Evolutionary conservation across 1,140 invertebrate species (phyloP).

Genomic region (Proales similis): DNA sequence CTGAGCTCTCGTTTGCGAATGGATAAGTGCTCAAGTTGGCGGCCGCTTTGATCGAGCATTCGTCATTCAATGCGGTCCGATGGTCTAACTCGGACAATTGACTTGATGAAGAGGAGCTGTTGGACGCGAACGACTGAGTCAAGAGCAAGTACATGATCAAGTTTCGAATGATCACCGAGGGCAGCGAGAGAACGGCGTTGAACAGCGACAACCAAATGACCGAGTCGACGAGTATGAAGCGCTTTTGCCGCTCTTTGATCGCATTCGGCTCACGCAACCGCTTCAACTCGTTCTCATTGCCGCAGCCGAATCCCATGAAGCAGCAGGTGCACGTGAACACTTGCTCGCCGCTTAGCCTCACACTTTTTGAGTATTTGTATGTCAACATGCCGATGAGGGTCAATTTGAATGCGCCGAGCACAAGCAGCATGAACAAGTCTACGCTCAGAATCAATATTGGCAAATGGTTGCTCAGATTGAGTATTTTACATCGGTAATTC

Average conservation of each 20-base stretch:
- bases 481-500: slow-evolving; percentile 12
- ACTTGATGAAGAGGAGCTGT: no score
- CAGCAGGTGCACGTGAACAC: neutral
- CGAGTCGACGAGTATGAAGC: no score
- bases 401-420: slow-evolving; percentile 7
- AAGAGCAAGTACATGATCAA: no score
- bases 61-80: no score
- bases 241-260: no score
- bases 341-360: neutral
- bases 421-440: slow-evolving; percentile 26
- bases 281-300: no score
- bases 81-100: neutral
- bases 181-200: slow-evolving; percentile 8
- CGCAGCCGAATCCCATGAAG: no score
- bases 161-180: slow-evolving; percentile 15
- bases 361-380: neutral
- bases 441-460: slow-evolving; percentile 11
- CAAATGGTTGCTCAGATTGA: neutral
- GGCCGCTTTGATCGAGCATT: no score
- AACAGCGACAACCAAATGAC: slow-evolving; percentile 5
- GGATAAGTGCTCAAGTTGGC: no score
- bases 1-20: no score
- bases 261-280: no score
- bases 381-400: slow-evolving; percentile 3
- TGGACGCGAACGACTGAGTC: no score